Evolutionary conservation across 2,888 invertebrate genomes (phyloP).

Genomic region (Amiota communis): DNA sequence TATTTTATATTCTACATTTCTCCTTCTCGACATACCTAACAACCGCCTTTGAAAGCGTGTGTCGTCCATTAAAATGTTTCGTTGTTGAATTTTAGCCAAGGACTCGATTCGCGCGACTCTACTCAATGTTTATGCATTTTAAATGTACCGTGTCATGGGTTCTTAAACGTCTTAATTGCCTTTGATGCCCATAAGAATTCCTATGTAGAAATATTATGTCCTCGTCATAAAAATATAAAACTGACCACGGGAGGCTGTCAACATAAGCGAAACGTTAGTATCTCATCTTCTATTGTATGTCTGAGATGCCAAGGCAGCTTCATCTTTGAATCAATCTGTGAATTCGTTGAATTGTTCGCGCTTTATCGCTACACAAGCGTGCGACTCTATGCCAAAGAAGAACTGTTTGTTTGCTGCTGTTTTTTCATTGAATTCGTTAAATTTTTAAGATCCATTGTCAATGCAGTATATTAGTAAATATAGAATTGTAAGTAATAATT

Average conservation of each 20-base stretch:
- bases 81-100: conserved; percentile 55
- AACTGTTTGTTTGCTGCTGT: conserved; percentile 38
- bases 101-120: conserved; percentile 60
- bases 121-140: conserved; percentile 56
- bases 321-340: conserved; percentile 44
- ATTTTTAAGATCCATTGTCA: conserved; percentile 58
- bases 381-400: conserved; percentile 51
- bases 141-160: conserved; percentile 69
- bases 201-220: conserved; percentile 70
- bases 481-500: conserved; percentile 63
- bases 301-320: conserved; percentile 11
- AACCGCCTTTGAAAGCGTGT: conserved; percentile 51
- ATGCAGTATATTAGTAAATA: too few relatives aligned
- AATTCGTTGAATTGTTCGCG: conserved; percentile 63
- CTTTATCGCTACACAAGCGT: conserved; percentile 55
- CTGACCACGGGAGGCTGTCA: conserved; percentile 61
- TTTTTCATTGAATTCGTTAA: conserved; percentile 53
- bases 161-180: conserved; percentile 68
- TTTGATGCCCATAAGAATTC: conserved; percentile 58
- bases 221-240: conserved; percentile 71
- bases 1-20: conserved; percentile 21
- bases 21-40: conserved; percentile 28
- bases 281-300: conserved; percentile 25
- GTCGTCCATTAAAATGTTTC: conserved; percentile 63
- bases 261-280: neutral